A percentile compares a stretch with the other conserved stretches of the same genome.
phyloP scores from a whole-genome alignment of 2,113 vertebrate genomes.

The Silurus asotus region DNA sequence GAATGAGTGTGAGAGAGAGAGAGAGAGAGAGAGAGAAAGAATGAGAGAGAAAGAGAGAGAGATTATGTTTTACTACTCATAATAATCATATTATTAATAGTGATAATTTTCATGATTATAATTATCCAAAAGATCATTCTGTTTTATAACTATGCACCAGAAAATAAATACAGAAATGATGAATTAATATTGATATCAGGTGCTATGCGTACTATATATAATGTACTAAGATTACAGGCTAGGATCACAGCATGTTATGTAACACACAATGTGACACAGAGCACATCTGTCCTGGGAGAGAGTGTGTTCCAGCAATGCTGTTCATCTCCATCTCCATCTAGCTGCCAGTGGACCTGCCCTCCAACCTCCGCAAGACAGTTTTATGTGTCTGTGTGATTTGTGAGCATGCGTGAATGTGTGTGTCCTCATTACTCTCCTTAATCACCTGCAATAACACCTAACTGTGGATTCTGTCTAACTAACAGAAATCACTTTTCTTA shows the following conservation, averaged over 20 bases:
- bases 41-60: not conserved
- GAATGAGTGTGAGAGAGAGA: not conserved
- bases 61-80: not conserved
- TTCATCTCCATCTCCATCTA: not conserved
- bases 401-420: not conserved
- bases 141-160: not conserved
- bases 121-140: not conserved
- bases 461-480: not conserved
- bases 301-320: not conserved
- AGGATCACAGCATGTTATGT: not conserved
- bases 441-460: not conserved
- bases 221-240: not conserved
- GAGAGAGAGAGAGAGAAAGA: not conserved
- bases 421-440: not conserved
- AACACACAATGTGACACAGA: not conserved
- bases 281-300: conserved; percentile 9
- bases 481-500: not conserved
- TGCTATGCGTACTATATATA: not conserved
- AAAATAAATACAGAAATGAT: not conserved
- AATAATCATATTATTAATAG: not conserved
- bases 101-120: not conserved
- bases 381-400: not conserved
- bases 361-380: conserved; percentile 1
- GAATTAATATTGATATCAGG: not conserved
- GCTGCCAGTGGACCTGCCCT: conserved; percentile 6